These are phyloP conservation scores for Corythornis vintsioides DNA, from an alignment of 2,113 vertebrate genomes.

Conservation along the genomic window DNA sequence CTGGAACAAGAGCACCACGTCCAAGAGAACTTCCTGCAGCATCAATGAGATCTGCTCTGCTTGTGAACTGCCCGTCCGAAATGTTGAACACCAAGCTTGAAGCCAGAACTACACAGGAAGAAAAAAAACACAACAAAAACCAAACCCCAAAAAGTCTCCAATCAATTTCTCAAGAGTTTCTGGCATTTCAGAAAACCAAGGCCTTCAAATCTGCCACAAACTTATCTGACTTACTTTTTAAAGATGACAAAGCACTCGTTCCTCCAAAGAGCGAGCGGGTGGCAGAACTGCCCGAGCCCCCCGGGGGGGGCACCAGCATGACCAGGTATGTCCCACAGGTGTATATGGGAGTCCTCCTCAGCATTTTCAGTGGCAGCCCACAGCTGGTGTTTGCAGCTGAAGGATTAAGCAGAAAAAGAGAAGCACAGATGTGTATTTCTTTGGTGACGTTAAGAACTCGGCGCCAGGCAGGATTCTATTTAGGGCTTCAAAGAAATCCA, in stretches of 20 bases:
- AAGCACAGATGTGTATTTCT: not conserved
- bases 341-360: constrained; percentile 94
- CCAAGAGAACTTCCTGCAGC: constrained; percentile 95
- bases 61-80: constrained; percentile 94
- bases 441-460: not conserved
- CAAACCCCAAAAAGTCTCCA: not conserved
- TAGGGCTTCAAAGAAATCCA: not conserved
- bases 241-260: constrained; percentile 92
- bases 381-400: constrained; percentile 94
- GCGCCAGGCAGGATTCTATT: not conserved
- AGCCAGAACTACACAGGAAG: constrained; percentile 83
- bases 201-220: not conserved
- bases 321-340: constrained; percentile 95
- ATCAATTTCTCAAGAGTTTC: constrained; percentile 14
- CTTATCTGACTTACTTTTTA: constrained; percentile 85
- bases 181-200: not conserved
- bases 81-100: constrained; percentile 95
- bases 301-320: constrained; percentile 94
- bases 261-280: constrained; percentile 96
- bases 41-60: constrained; percentile 94
- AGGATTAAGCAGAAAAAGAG: not conserved
- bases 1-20: constrained; percentile 93
- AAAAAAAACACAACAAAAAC: not conserved
- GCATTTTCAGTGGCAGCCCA: constrained; percentile 92
- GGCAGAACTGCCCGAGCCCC: constrained; percentile 94